Evolutionary conservation across 2,888 invertebrate genomes (phyloP), one percentile per base, ranked within the genome.

Genomic region (Drosophila affinis): DNA sequence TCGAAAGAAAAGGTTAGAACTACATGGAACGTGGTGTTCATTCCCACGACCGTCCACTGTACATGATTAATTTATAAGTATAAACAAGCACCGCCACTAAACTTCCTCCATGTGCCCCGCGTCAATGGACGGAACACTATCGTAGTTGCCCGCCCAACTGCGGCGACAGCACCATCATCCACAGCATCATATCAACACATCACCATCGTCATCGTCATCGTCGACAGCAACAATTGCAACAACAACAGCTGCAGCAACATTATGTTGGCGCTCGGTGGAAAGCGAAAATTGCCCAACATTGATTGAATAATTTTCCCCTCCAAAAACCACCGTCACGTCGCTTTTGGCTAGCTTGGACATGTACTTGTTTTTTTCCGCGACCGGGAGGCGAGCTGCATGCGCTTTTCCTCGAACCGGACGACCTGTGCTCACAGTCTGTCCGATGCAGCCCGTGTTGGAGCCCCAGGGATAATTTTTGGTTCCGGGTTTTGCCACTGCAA

Each of bases 231-330:
- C 32, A 72, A 64, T 48, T 61, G 46, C 58, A 72, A 44, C 72
- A 32, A 56, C 55, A 62, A 24, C 34, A 56, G 12, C 58, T 52
- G 29, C 58, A 59, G 64, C 64, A 68, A 47, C 47, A 74, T 74
- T 74, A 74, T 74, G 72, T 59, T 74, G 72, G 60, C 60, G 67
- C 74, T 47, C 59, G 53, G 48, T 46, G 72, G 59, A 72, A 75
- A 76, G 64, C 61, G 60, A 65, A 76, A 77, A 75, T 84, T 87
- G 73, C 75, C 54, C 75, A 86, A 84, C 88, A 81, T 73, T 88
- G 87, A 87, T 88, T 84, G 87, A 78, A 88, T 88, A 83, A 83
- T 84, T 77, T 88, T 61, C 55, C 62, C 67, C 65, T 51, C 57
- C 39, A 67, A 67, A 67, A 67, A 49, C 51, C 49, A 39, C 45